phyloP scores from a whole-genome alignment of 2,888 invertebrate species.

The Ditylenchus weischeri region DNA sequence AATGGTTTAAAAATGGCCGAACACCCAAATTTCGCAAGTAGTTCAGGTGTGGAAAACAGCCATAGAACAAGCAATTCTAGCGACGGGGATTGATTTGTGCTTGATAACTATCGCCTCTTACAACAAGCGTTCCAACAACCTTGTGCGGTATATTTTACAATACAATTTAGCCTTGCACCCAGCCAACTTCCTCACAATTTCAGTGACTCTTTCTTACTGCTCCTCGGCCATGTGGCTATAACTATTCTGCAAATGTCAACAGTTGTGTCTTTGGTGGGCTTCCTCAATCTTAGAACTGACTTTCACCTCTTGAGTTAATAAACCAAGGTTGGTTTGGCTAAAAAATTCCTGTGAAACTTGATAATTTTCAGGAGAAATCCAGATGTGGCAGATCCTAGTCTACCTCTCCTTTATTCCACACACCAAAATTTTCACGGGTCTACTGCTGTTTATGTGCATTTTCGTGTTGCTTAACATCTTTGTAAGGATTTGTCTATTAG shows the following conservation, averaged over 20 bases:
- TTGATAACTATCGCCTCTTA: conserved; percentile 58
- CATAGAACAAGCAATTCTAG: conserved; percentile 53
- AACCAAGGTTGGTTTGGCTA: conserved; percentile 36
- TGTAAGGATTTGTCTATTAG: conserved; percentile 34
- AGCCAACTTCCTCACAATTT: conserved; percentile 23
- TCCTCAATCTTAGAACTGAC: conserved; percentile 42
- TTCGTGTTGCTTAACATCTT: conserved; percentile 49
- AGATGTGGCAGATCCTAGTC: conserved; percentile 53
- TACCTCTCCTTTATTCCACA: conserved; percentile 51
- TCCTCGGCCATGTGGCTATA: conserved; percentile 43
- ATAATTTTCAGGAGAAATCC: conserved; percentile 43
- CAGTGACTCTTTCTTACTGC: conserved; percentile 50
- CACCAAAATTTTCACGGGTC: conserved; percentile 47
- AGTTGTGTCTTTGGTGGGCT: conserved; percentile 49
- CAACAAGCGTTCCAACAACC: conserved; percentile 56
- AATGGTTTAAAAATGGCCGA: conserved; percentile 1
- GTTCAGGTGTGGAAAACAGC: conserved; percentile 52
- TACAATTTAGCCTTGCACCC: not conserved
- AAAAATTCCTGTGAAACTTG: not conserved
- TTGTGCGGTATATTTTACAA: conserved; percentile 44
- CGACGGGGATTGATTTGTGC: conserved; percentile 58
- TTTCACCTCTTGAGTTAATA: conserved; percentile 45
- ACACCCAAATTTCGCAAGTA: no score
- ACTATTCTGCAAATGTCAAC: conserved; percentile 43
- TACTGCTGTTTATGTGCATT: conserved; percentile 44